Percentiles rank a stretch among this genome's conserved stretches.
Evolutionary conservation across 2,888 invertebrate genomes (phyloP).

Genomic region (Invenusta paracnida): DNA sequence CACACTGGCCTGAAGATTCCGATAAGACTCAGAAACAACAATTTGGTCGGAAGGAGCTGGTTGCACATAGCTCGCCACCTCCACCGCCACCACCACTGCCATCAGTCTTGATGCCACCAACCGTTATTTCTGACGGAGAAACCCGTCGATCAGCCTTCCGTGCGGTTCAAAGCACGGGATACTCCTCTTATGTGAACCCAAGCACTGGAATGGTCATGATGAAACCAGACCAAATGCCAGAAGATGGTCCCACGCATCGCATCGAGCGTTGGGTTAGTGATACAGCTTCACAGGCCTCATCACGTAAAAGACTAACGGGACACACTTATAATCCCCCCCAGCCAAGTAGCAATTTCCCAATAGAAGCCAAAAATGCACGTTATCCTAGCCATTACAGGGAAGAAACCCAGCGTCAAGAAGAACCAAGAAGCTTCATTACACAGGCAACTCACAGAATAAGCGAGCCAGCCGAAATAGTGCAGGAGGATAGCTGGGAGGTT

Average conservation of each 20-base stretch:
- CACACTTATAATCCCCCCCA: neutral
- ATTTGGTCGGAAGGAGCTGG: too few relatives aligned
- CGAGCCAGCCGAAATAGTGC: neutral
- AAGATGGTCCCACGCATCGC: neutral
- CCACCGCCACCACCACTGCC: neutral
- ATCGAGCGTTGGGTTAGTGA: neutral
- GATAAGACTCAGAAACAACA: neutral
- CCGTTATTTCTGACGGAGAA: too few relatives aligned
- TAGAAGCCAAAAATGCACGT: neutral
- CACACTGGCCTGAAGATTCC: neutral
- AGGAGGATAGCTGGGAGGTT: neutral
- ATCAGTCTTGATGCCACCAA: neutral
- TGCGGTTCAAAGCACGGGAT: neutral
- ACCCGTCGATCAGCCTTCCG: neutral
- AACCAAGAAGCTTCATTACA: neutral
- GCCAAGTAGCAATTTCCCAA: neutral
- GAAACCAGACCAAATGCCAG: neutral
- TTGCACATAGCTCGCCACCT: neutral
- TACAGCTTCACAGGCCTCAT: neutral
- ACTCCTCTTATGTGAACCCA: too few relatives aligned
- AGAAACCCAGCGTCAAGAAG: too few relatives aligned
- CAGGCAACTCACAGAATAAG: neutral
- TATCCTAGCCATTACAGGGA: too few relatives aligned
- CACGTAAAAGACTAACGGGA: neutral
- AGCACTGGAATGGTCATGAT: neutral